These are phyloP conservation scores for Sorex maritimensis DNA, from an alignment of 2,797 vertebrate species.

Conservation along the genomic window DNA sequence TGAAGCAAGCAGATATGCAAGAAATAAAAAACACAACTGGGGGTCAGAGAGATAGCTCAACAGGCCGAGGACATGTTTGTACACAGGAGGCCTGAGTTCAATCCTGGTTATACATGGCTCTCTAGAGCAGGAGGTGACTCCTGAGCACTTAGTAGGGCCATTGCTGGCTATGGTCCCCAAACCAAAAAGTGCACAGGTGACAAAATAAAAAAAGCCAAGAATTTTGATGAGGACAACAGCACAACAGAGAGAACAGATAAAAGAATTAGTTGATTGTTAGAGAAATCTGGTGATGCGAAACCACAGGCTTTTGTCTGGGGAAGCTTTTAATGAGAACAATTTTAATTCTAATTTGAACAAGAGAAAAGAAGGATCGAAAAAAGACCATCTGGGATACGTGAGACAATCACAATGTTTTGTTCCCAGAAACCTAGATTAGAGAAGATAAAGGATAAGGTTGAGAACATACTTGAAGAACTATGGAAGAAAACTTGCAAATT, in stretches of 20 bases:
- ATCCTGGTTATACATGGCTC: too few relatives aligned
- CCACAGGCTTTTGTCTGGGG: too few relatives aligned
- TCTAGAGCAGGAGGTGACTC: too few relatives aligned
- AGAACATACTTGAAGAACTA: neutral
- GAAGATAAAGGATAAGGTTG: neutral
- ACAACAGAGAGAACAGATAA: neutral
- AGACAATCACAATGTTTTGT: neutral
- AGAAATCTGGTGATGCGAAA: neutral
- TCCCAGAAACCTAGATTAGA: neutral
- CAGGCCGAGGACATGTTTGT: too few relatives aligned
- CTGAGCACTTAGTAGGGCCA: too few relatives aligned
- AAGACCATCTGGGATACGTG: neutral
- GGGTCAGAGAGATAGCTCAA: neutral
- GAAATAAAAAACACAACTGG: conserved; percentile 25
- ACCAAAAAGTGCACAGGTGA: too few relatives aligned
- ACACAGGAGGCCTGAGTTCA: too few relatives aligned
- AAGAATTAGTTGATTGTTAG: neutral
- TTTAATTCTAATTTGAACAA: conserved; percentile 30
- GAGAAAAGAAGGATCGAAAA: neutral
- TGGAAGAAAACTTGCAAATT: neutral
- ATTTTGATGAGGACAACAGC: neutral
- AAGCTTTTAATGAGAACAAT: neutral
- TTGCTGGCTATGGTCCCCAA: too few relatives aligned
- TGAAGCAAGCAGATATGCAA: neutral
- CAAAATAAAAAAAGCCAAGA: too few relatives aligned